phyloP scores from a whole-genome alignment of 2,888 invertebrate species.

The Amblyjoppa proteus region DNA sequence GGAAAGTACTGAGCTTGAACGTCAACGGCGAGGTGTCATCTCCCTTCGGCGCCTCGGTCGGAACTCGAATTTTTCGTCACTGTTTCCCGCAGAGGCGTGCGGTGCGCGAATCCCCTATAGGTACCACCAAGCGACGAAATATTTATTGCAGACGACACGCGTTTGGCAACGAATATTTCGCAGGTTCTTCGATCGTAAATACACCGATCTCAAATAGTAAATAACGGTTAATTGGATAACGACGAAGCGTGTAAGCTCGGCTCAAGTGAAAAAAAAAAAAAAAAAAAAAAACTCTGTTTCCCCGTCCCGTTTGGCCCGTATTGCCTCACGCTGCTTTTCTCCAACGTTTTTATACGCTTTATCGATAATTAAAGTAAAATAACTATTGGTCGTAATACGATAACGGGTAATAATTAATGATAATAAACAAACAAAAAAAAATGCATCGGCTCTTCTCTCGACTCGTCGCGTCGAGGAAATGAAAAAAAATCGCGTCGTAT shows the following conservation, averaged over 20 bases:
- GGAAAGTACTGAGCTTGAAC: background rate
- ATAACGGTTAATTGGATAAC: slow-evolving; percentile 27
- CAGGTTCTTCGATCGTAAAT: slow-evolving; percentile 35
- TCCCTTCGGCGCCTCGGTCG: background rate
- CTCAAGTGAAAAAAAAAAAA: slow-evolving; percentile 21
- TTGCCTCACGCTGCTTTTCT: slow-evolving; percentile 57
- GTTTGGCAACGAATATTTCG: background rate
- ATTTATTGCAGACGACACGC: background rate
- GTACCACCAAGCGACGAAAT: slow-evolving; percentile 21
- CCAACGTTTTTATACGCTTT: slow-evolving; percentile 68
- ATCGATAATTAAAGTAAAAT: slow-evolving; percentile 55
- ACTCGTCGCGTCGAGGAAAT: slow-evolving; percentile 34
- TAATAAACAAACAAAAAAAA: slow-evolving; percentile 42
- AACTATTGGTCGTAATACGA: slow-evolving; percentile 50
- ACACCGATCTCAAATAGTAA: slow-evolving; percentile 56
- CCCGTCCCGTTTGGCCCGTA: slow-evolving; percentile 54
- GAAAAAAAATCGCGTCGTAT: background rate
- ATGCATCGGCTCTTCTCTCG: slow-evolving; percentile 24
- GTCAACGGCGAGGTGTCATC: slow-evolving; percentile 13
- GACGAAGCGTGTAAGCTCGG: slow-evolving; percentile 29
- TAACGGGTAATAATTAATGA: slow-evolving; percentile 62
- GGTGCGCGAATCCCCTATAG: background rate
- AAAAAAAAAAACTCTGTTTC: background rate
- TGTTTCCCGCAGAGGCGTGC: slow-evolving; percentile 3
- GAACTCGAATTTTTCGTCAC: background rate